These are phyloP conservation scores for Cheilosia vulpina DNA, from an alignment of 2,888 invertebrate species.

Conservation along the genomic window DNA sequence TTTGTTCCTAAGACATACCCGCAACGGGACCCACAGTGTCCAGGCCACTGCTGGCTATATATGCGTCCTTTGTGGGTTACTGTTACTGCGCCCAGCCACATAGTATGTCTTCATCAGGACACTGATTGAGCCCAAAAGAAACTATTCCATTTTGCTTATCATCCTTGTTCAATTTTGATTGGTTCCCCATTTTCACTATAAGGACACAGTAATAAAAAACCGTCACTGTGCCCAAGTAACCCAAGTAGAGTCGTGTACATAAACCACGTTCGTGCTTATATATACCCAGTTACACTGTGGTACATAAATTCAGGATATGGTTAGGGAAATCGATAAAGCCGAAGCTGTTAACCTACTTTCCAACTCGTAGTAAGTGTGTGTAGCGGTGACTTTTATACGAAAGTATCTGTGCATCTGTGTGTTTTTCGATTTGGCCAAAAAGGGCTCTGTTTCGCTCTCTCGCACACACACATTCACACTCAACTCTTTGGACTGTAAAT, in stretches of 20 bases:
- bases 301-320: constrained; percentile 66
- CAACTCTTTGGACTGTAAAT: constrained; percentile 10
- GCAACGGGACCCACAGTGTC: constrained; percentile 37
- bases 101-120: constrained; percentile 17
- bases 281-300: constrained; percentile 38
- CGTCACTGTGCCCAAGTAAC: constrained; percentile 54
- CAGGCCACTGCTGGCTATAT: constrained; percentile 14
- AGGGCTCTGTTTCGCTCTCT: constrained; percentile 12
- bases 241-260: constrained; percentile 45
- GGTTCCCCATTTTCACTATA: constrained; percentile 33
- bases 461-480: not conserved
- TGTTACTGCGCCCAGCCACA: constrained; percentile 30
- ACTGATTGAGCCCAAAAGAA: constrained; percentile 33
- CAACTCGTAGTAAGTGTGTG: constrained; percentile 37
- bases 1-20: not conserved
- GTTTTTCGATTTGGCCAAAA: constrained; percentile 13
- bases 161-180: constrained; percentile 50
- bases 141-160: constrained; percentile 40
- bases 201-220: constrained; percentile 13
- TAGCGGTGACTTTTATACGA: constrained; percentile 14
- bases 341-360: constrained; percentile 75
- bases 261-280: constrained; percentile 13
- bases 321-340: constrained; percentile 72
- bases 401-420: constrained; percentile 32
- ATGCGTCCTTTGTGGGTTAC: constrained; percentile 28